These are phyloP conservation scores for Augochlora pura DNA, from an alignment of 1,140 invertebrate species.

Conservation along the genomic window DNA sequence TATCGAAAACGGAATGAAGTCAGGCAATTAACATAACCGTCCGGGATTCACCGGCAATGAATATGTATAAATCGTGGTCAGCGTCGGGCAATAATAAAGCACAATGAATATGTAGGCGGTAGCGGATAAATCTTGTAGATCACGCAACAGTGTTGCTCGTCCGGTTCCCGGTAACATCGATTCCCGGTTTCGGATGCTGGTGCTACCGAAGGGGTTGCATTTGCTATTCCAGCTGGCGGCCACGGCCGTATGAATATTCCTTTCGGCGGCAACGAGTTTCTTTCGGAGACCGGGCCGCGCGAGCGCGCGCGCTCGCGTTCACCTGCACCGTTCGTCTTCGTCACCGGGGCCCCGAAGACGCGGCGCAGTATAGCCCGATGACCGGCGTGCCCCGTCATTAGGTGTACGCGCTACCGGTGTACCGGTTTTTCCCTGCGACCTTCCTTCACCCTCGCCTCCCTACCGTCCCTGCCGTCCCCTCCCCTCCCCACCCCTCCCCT, in stretches of 20 bases:
- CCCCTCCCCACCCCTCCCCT: too few species aligned
- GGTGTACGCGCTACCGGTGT: conserved; percentile 54
- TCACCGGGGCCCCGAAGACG: conserved; percentile 49
- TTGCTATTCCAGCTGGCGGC: conserved; percentile 41
- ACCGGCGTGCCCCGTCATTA: conserved; percentile 55
- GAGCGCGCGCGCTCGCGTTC: too few species aligned
- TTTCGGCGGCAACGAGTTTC: conserved; percentile 53
- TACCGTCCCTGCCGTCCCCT: too few species aligned
- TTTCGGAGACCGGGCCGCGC: conserved; percentile 22
- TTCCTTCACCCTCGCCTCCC: conserved; percentile 14
- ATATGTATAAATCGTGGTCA: too few species aligned
- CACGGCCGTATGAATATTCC: conserved; percentile 50
- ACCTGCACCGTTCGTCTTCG: conserved; percentile 62
- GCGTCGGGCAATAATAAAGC: too few species aligned
- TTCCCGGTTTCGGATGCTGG: background rate
- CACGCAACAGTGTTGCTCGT: too few species aligned
- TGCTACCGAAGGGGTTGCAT: background rate
- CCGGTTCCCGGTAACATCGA: background rate
- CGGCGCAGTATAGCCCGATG: conserved; percentile 46
- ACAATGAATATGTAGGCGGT: too few species aligned
- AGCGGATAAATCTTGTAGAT: too few species aligned
- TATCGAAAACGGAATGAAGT: too few species aligned
- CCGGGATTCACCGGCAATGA: too few species aligned
- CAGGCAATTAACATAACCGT: too few species aligned
- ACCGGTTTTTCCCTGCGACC: conserved; percentile 59